Base-by-base conservation (phyloP, 2,888 invertebrate species). In the Ligdia adustata region DNA sequence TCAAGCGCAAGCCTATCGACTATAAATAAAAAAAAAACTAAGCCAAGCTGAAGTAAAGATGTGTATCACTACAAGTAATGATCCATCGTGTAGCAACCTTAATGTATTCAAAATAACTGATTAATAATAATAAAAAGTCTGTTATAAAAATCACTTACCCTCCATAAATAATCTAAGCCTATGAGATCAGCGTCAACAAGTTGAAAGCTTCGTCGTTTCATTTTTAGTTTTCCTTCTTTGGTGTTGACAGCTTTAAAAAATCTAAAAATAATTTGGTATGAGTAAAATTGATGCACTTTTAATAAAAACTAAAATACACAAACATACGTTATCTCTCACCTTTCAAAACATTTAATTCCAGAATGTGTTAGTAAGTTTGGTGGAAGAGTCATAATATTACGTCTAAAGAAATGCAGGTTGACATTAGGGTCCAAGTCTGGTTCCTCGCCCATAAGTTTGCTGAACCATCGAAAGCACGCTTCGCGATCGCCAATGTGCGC, bases 391-490 rank as follows among this genome's bases (percentile, higher is more conserved):
- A 99, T 92, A 62, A 99, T 95, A 75, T 98, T 98, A 69, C 95
- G 95, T 82, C 98, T 97, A 90, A 99, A 99, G 90, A 99, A 99
- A 80, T 97, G 97, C 77, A 96, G 94, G 72, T 97, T 98, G 44
- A 98, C 97, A 62, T 97, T 97, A 1, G 98, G 98, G 87, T 99
- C 99, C 41, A 99, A 88, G 82, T 99, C 99, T 0, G 98, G 98
- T 75, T 99, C 98, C 64, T 98, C 98, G 9, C 97, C 97, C 97
- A 98, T 97, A 22, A 98, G 87, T 86, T 98, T 98, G 24, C 98
- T 97, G 89, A 98, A 99, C 99, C 99, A 99, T 68, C 97, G 96
- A 87, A 99, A 99, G 83, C 99, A 98, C 18, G 98, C 97, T 82
- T 99, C 99, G 24, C 98, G 93, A 81, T 99, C 99, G 1, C 95